Base-by-base conservation (phyloP, 2,888 invertebrate species). In the Limnephilus lunatus region DNA sequence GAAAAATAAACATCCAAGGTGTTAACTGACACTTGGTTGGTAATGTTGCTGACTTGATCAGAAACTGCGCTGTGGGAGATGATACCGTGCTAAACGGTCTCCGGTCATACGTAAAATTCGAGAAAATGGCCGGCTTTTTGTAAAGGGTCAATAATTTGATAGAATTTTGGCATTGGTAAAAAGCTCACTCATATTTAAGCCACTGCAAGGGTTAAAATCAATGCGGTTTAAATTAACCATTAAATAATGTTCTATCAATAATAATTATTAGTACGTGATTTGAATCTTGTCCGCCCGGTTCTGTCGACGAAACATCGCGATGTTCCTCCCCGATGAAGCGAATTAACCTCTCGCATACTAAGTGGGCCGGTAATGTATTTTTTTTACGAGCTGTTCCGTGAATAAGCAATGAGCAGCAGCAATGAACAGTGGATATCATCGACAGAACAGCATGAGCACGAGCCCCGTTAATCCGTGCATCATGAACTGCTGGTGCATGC, bases 361-460 rank as follows among this genome's bases (percentile, higher is more conserved):
- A 87, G 87, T 87, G 87, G 87, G n/a, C 12, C 31, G 14, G 87
- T 87, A 53, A 87, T 48, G 87, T 87, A n/a, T 32, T 48, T 48
- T 87, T 32, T 87, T 87, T 87, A 87, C 87, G 87, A 87, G 15
- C 87, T 25, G 53, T 32, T 35, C 44, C 53, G 53, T 85, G 53
- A 53, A 53, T 53, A 53, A 53, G 53, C 53, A 53, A 53, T 53
- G 19, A 19, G 48, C 48, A 48, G 15, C 48, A 48, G 48, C 48
- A 53, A 53, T 53, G 53, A 53, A 19, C 53, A 53, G 19, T 53
- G 53, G 53, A 53, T 53, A 53, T 53, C 53, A 19, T 53, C 7
- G 25, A 85, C 39, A 87, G 53, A 87, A 30, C 87, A 53, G 53
- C n/a, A 87, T 53, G n/a, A 53, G 53, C 87, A n/a, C 53, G 87